Conservation (phyloP, 2,113 vertebrate species). For the Tyto alba region DNA sequence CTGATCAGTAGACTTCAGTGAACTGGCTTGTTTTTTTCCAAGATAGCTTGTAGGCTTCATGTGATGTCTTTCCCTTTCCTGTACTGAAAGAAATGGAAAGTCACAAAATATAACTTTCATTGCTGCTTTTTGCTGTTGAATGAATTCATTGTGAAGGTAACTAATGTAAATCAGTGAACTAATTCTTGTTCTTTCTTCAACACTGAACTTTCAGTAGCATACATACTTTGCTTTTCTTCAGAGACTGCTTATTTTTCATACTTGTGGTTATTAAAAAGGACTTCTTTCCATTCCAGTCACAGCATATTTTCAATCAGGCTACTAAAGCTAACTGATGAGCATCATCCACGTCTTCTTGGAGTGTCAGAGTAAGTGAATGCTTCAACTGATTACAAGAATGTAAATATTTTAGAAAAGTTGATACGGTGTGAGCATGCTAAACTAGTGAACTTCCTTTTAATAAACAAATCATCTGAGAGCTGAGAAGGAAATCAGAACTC, state of each 20-base stretch:
- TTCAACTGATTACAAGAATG: not conserved
- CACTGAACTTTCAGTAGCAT: not conserved
- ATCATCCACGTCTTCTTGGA: constrained; percentile 56
- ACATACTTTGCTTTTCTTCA: not conserved
- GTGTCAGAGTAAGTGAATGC: constrained; percentile 79
- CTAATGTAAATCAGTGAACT: not conserved
- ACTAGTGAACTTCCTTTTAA: not conserved
- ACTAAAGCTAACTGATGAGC: constrained; percentile 69
- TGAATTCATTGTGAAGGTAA: not conserved
- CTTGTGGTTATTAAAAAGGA: not conserved
- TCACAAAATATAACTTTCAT: not conserved
- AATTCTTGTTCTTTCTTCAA: not conserved
- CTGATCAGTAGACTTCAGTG: not conserved
- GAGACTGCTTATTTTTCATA: not conserved
- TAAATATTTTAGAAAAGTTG: not conserved
- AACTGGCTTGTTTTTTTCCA: not conserved
- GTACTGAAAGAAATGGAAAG: not conserved
- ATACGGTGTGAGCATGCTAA: not conserved
- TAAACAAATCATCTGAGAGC: not conserved
- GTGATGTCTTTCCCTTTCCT: not conserved
- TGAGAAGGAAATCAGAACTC: not conserved
- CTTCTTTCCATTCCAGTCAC: constrained; percentile 73
- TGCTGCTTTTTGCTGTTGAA: not conserved
- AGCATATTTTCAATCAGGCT: constrained; percentile 87
- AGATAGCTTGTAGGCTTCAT: not conserved